Evolutionary conservation across 2,797 vertebrate species (phyloP).

Genomic region (Centroberyx gerrardi): DNA sequence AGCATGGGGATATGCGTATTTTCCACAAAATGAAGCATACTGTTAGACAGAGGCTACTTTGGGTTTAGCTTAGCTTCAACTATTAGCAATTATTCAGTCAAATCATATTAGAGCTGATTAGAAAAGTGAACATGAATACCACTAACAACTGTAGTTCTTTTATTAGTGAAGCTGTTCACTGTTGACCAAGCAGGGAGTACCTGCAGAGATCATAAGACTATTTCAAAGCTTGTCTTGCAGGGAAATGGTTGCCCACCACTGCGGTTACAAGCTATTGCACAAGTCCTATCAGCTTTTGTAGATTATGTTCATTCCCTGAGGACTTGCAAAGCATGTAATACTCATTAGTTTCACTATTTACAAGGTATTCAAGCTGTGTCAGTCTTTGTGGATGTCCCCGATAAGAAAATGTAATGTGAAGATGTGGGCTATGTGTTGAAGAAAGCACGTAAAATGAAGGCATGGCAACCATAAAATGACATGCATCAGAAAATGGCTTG

Average conservation of each 20-base stretch:
- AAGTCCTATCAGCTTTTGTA: background rate
- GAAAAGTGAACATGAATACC: slow-evolving; percentile 6
- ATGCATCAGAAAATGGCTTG: too few relatives aligned
- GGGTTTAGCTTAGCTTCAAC: too few relatives aligned
- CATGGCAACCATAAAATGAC: background rate
- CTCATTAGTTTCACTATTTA: too few relatives aligned
- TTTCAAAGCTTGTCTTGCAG: background rate
- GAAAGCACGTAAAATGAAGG: background rate
- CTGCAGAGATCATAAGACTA: background rate
- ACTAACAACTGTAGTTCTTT: background rate
- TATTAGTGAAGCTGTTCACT: background rate
- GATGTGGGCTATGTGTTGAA: background rate
- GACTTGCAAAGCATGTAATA: background rate
- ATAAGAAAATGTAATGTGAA: background rate
- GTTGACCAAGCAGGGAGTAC: background rate
- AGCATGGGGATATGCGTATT: too few relatives aligned
- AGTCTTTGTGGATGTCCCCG: background rate
- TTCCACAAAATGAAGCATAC: too few relatives aligned
- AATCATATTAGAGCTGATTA: background rate
- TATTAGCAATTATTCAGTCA: too few relatives aligned
- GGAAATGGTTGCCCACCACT: background rate
- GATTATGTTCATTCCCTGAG: background rate
- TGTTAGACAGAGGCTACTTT: too few relatives aligned
- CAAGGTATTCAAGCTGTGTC: too few relatives aligned
- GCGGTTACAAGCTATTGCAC: background rate